These are phyloP conservation scores for Cylindroiulus punctatus DNA, from an alignment of 2,888 invertebrate genomes.

Conservation along the genomic window DNA sequence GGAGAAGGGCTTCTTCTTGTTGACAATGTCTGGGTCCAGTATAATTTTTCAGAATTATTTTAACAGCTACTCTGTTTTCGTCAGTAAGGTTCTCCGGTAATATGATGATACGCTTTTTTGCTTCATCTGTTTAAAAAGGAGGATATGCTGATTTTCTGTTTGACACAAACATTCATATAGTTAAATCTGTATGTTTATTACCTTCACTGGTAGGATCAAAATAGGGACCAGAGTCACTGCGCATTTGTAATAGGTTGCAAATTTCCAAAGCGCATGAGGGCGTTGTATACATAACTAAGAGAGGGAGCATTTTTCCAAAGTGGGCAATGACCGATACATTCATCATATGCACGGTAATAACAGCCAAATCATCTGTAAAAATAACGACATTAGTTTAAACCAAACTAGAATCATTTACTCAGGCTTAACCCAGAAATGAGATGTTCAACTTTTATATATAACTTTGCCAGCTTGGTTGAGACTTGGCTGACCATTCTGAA, in stretches of 20 bases:
- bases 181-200: not conserved
- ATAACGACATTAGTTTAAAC: not conserved
- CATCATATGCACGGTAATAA: not conserved
- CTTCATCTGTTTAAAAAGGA: slow-evolving; percentile 27
- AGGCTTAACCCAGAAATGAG: too few species aligned
- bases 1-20: not conserved
- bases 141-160: not conserved
- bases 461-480: too few species aligned
- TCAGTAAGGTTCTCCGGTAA: slow-evolving; percentile 52
- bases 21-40: not conserved
- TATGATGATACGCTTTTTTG: slow-evolving; percentile 50
- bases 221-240: slow-evolving; percentile 8
- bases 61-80: slow-evolving; percentile 21
- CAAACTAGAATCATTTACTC: too few species aligned
- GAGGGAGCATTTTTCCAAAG: slow-evolving; percentile 50
- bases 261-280: slow-evolving; percentile 15
- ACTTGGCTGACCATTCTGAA: too few species aligned
- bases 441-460: too few species aligned
- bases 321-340: not conserved
- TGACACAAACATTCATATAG: not conserved
- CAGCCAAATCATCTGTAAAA: not conserved
- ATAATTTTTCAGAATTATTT: slow-evolving; percentile 28
- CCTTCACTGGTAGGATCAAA: slow-evolving; percentile 53
- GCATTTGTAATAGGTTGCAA: slow-evolving; percentile 46
- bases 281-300: slow-evolving; percentile 48